Base-by-base conservation (phyloP, 2,113 vertebrate genomes). In the Syngnathus floridae region DNA sequence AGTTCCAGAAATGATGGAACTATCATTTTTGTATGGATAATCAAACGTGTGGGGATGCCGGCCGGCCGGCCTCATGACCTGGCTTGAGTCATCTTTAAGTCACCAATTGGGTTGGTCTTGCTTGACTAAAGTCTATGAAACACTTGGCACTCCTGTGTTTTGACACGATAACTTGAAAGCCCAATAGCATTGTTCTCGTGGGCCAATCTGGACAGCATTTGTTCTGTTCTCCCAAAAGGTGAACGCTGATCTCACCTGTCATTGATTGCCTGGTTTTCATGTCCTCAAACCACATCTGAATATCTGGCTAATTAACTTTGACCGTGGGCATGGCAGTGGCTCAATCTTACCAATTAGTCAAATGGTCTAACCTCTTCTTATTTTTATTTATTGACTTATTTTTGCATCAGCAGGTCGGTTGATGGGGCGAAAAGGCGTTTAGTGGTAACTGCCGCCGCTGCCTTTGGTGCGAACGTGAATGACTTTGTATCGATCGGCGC, bases 401-500 rank as follows among this genome's bases (percentile, higher is more conserved):
- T 64, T 9, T 82, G 86, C 82, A 84, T 87, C 72, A 83, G 74
- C 79, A 77, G 65, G 72, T 87, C 83, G 86, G 21, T 13, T 71
- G 79, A 75, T 70, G 80, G 73, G 54, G 75, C 83, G 77, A 69
- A 79, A 79, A 78, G 21, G 70, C 78, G 81, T 82, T 85, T 78
- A 73, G 72, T 86, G 86, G 84, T 88, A 86, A 84, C 80, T 84
- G 48, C 48, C 9, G 17, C 48, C 3, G 48, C 70, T 87, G 82
- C 64, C 84, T 88, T 89, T 88, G 84, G 87, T 87, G 82, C 48
- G 86, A 85, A 82, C 84, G 81, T 88, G 85, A 90, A 90, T 83
- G 84, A 85, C 82, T 72, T 64, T 78, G 84, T 88, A 91, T 91
- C 88, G 90, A 92, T 91, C 88, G 82, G 71, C 86, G 82, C 83